Evolutionary conservation across 2,797 vertebrate genomes (phyloP), one percentile per base, ranked within the genome.

Genomic region (Urosaurus nigricauda): DNA sequence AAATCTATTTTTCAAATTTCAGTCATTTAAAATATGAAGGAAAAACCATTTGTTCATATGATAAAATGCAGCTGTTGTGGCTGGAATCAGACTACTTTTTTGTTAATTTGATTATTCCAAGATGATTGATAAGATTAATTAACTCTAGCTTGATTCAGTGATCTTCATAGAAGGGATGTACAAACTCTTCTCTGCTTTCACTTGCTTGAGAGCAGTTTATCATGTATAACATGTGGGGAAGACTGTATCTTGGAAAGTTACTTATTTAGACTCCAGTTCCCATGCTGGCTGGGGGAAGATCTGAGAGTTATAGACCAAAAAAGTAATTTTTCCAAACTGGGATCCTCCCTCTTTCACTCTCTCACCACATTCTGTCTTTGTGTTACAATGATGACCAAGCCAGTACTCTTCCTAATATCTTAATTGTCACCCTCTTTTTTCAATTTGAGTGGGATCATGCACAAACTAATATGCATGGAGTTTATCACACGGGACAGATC

Each of bases 1-100:
- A 96, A 95, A 96, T 95, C 95, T 96, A 96, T 96, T 96, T 96
- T 96, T 96, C 95, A 96, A 96, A 96, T 96, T 96, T 95, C 93
- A 96, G 95, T 96, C 95, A 96, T 96, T 96, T 96, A 94, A 94
- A 96, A 95, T 96, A 96, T 87, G 92, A 94, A 95, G 91, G 73
- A 90, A 95, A 94, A 96, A 92, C 88, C 91, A 96, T 96, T 96
- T 95, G 95, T 96, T 95, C 95, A 93, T 94, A 95, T 95, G 95
- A 96, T 95, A 94, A 95, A 96, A 96, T 93, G 90, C 92, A 94
- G 92, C 94, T 94, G 94, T 92, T 95, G 90, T 56, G 60, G 17
- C 95, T 92, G 87, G 91, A 94, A 94, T 95, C 95, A 96, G 88
- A 94, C 93, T 87, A 93, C 94, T 95, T 96, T 87, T 96, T 94